A percentile compares a stretch with the other conserved stretches of the same genome.
Conservation (phyloP, 2,888 invertebrate genomes). For the Exocentrus adspersus region DNA sequence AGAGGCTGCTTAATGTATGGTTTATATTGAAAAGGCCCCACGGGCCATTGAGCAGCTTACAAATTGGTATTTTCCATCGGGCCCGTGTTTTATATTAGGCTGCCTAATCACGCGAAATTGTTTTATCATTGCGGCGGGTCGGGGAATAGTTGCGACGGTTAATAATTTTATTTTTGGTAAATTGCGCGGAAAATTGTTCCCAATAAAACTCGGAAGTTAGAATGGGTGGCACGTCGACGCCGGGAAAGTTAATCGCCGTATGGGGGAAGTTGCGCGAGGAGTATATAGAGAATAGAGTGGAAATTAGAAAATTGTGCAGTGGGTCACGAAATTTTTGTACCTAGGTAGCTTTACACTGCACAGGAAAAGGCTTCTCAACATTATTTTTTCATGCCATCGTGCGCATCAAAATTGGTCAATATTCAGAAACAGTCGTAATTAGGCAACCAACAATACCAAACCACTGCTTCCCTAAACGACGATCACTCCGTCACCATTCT, state of each 20-base stretch:
- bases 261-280: neutral
- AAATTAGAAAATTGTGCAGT: neutral
- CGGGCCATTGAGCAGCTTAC: conserved; percentile 26
- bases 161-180: conserved; percentile 35
- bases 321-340: too few relatives aligned
- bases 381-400: too few relatives aligned
- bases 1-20: conserved; percentile 27
- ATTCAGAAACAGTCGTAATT: too few relatives aligned
- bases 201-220: conserved; percentile 1
- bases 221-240: neutral
- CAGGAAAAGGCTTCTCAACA: too few relatives aligned
- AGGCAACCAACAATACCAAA: too few relatives aligned
- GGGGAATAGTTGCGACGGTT: conserved; percentile 29
- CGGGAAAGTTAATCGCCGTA: neutral
- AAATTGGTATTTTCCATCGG: conserved; percentile 33
- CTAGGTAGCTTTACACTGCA: too few relatives aligned
- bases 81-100: conserved; percentile 26
- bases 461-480: too few relatives aligned
- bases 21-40: conserved; percentile 25
- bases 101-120: conserved; percentile 30
- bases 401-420: too few relatives aligned
- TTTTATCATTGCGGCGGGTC: conserved; percentile 29
- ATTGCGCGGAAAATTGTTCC: conserved; percentile 30
- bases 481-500: too few relatives aligned
- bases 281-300: neutral